Conservation (phyloP, 1,140 invertebrate species). For the Proctacanthus coquilletti region DNA sequence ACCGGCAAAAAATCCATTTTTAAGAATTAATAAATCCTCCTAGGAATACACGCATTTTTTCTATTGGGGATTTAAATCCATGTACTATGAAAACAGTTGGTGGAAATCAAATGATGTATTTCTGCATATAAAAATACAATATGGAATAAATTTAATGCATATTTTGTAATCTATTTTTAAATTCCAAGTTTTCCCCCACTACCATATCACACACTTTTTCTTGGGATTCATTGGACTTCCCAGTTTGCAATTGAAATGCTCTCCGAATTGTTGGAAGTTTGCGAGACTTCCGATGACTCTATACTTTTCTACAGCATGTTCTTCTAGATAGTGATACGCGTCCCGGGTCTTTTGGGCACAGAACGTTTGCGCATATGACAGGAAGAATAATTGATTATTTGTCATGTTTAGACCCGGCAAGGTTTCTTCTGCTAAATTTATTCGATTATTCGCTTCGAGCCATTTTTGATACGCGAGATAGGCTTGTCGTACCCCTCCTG, state of each 20-base stretch:
- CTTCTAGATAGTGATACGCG: constrained; percentile 26
- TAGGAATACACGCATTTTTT: too few relatives aligned
- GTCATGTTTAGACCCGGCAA: constrained; percentile 36
- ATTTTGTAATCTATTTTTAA: too few relatives aligned
- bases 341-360: constrained; percentile 36
- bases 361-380: constrained; percentile 39
- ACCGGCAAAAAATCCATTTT: too few relatives aligned
- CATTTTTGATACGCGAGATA: constrained; percentile 40
- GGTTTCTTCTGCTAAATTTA: constrained; percentile 29
- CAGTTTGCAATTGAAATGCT: constrained; percentile 42
- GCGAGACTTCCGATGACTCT: constrained; percentile 49
- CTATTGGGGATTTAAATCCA: too few relatives aligned
- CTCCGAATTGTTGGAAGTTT: constrained; percentile 46
- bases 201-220: constrained; percentile 41
- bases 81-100: too few relatives aligned
- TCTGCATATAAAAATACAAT: too few relatives aligned
- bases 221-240: constrained; percentile 49
- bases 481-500: constrained; percentile 69
- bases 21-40: too few relatives aligned
- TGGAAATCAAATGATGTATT: too few relatives aligned
- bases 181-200: too few relatives aligned
- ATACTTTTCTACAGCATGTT: constrained; percentile 31
- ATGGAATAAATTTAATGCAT: too few relatives aligned
- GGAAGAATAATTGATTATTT: constrained; percentile 40
- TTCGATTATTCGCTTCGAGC: constrained; percentile 23